Conservation (phyloP, 2,888 invertebrate genomes). For the Agriopis marginaria region DNA sequence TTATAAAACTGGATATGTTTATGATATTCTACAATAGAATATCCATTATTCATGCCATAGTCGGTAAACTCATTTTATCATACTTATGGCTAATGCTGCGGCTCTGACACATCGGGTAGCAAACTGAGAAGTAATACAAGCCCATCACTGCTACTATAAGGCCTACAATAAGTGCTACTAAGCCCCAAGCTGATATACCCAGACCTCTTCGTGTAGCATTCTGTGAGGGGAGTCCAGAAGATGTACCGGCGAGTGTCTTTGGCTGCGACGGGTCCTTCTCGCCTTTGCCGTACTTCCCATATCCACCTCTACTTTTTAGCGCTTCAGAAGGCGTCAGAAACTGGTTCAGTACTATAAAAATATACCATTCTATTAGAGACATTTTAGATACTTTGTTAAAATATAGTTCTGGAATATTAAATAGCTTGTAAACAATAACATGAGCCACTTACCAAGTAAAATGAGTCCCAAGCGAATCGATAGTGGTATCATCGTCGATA, state of each 20-base stretch:
- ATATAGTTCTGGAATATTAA: constrained; percentile 13
- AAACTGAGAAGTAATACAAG: constrained; percentile 88
- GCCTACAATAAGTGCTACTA: constrained; percentile 83
- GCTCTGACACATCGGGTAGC: constrained; percentile 87
- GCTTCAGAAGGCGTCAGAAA: constrained; percentile 58
- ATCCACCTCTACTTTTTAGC: constrained; percentile 50
- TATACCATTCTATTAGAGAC: background rate
- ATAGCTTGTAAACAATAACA: constrained; percentile 30
- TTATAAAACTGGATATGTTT: constrained; percentile 45
- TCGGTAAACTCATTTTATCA: constrained; percentile 83
- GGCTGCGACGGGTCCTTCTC: constrained; percentile 51
- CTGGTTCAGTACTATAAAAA: constrained; percentile 65
- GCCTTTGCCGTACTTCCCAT: constrained; percentile 48
- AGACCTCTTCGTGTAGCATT: constrained; percentile 66
- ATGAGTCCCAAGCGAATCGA: constrained; percentile 62
- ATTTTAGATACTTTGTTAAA: background rate
- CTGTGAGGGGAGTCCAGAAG: constrained; percentile 61
- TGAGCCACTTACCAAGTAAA: constrained; percentile 65
- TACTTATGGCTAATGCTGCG: constrained; percentile 79
- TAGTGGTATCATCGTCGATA: constrained; percentile 64
- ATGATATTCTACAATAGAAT: constrained; percentile 46
- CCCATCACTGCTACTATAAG: constrained; percentile 83
- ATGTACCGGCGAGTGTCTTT: constrained; percentile 59
- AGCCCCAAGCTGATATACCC: constrained; percentile 89
- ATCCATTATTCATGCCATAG: constrained; percentile 59